Evolutionary conservation across 2,113 vertebrate genomes (phyloP).

Genomic region (Synodontis membranacea): DNA sequence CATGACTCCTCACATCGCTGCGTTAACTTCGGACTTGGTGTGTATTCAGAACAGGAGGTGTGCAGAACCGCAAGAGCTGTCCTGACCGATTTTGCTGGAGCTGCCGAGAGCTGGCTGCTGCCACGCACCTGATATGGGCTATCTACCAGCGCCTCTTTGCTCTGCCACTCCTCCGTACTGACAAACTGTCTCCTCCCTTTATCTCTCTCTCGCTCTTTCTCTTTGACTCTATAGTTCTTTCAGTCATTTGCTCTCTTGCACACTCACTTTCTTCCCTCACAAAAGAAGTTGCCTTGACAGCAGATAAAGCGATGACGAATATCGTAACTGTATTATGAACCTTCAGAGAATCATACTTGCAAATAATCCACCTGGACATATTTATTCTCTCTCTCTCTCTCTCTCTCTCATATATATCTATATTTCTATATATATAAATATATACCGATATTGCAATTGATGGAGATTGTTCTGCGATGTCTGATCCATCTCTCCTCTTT

Average conservation of each 20-base stretch:
- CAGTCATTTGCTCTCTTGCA: conserved; percentile 8
- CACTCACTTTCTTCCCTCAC: conserved; percentile 12
- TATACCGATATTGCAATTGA: neutral
- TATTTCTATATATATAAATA: neutral
- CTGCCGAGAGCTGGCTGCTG: conserved; percentile 33
- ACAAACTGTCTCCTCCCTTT: conserved; percentile 32
- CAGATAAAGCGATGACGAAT: neutral
- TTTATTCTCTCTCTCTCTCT: neutral
- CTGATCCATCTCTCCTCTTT: neutral
- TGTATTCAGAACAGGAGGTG: conserved; percentile 37
- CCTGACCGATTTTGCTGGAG: conserved; percentile 44
- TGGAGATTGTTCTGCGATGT: neutral
- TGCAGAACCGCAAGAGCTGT: conserved; percentile 15
- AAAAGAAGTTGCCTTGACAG: neutral
- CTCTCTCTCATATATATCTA: neutral
- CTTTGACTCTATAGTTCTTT: conserved; percentile 35
- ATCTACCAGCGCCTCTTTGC: conserved; percentile 18
- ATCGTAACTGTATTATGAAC: neutral
- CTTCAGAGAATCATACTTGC: neutral
- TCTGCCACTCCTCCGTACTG: conserved; percentile 23
- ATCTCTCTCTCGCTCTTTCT: conserved; percentile 23
- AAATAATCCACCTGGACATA: neutral
- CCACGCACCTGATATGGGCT: conserved; percentile 42
- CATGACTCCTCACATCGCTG: conserved; percentile 59
- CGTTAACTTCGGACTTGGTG: conserved; percentile 45